phyloP scores from a whole-genome alignment of 2,113 vertebrate species.

The Astur gentilis region DNA sequence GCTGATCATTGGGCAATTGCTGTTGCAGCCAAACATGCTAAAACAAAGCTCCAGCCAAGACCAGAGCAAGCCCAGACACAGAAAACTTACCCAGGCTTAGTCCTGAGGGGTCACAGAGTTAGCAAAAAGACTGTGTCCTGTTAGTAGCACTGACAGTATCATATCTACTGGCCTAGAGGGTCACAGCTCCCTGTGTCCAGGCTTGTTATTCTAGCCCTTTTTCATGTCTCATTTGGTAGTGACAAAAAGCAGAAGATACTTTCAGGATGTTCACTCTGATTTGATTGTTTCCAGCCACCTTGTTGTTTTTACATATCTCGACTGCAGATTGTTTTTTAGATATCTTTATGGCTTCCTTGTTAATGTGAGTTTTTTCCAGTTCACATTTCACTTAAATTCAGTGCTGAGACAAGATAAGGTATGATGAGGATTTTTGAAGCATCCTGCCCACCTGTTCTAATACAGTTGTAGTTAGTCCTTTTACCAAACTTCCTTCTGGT shows the following conservation, averaged over 20 bases:
- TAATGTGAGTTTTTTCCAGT: neutral
- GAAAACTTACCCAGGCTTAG: neutral
- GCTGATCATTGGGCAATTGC: rapidly evolving
- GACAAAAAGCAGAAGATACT: neutral
- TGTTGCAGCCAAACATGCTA: neutral
- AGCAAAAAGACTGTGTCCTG: neutral
- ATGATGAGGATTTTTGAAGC: neutral
- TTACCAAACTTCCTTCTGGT: neutral
- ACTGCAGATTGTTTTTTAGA: neutral
- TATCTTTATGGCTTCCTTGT: neutral
- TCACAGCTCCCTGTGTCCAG: neutral
- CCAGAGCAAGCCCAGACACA: neutral
- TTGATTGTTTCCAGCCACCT: neutral
- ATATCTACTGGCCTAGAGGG: neutral
- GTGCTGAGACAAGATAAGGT: neutral
- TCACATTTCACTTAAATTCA: neutral
- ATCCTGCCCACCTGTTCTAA: neutral
- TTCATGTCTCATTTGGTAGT: neutral
- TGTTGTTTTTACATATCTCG: neutral
- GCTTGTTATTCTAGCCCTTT: neutral
- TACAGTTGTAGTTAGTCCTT: neutral
- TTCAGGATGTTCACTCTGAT: neutral
- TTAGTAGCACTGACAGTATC: neutral
- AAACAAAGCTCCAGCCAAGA: neutral
- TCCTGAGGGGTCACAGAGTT: neutral